These are phyloP conservation scores for Ceraclea dissimilis DNA, from an alignment of 2,888 invertebrate species.

Conservation along the genomic window DNA sequence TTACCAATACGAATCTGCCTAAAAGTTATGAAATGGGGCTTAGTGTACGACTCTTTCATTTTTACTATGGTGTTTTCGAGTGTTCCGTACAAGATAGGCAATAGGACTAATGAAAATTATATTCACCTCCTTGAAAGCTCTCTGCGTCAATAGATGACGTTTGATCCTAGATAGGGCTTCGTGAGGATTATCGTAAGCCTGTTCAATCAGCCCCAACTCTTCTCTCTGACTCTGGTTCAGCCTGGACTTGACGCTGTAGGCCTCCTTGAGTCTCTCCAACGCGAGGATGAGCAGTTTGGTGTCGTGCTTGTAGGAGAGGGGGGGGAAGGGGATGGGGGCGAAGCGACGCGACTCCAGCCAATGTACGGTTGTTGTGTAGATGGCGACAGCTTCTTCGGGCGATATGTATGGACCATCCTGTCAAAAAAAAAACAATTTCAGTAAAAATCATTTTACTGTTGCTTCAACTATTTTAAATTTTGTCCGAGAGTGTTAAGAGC, in stretches of 20 bases:
- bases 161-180: slow-evolving; percentile 98
- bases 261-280: slow-evolving; percentile 92
- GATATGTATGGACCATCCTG: slow-evolving; percentile 98
- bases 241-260: slow-evolving; percentile 95
- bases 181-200: slow-evolving; percentile 99
- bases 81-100: too few relatives aligned
- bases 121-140: slow-evolving; percentile 98
- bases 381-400: slow-evolving; percentile 99
- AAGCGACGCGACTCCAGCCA: slow-evolving; percentile 98
- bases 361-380: slow-evolving; percentile 99
- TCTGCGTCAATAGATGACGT: slow-evolving; percentile 95
- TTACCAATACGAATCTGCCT: too few relatives aligned
- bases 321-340: slow-evolving; percentile 99
- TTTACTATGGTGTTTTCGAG: too few relatives aligned
- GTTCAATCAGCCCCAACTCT: slow-evolving; percentile 96
- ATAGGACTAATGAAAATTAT: too few relatives aligned
- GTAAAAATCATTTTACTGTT: too few relatives aligned
- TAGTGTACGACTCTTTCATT: too few relatives aligned
- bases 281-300: slow-evolving; percentile 96
- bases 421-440: slow-evolving; percentile 16
- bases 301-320: slow-evolving; percentile 98
- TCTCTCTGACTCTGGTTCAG: slow-evolving; percentile 98
- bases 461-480: too few relatives aligned
- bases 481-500: neutral
- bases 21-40: too few relatives aligned